phyloP scores from a whole-genome alignment of 1,140 invertebrate genomes.

The Achroia grisella region DNA sequence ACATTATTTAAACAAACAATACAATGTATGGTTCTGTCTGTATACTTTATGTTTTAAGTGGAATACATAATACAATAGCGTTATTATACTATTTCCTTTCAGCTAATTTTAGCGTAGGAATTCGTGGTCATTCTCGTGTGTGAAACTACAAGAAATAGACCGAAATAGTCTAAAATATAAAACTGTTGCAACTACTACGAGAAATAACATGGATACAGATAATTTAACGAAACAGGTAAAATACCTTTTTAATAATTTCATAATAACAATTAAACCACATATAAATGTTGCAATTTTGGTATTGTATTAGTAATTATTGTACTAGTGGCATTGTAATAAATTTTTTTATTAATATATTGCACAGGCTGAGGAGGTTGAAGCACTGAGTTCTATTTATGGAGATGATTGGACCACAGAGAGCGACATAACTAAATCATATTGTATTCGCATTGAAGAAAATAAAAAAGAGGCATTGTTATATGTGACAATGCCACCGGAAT shows the following conservation, averaged over 20 bases:
- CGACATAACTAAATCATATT: constrained; percentile 72
- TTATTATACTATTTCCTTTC: no score
- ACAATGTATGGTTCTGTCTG: no score
- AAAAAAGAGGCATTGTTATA: constrained; percentile 72
- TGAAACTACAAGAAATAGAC: no score
- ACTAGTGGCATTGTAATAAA: neutral
- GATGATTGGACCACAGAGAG: constrained; percentile 80
- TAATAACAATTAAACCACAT: no score
- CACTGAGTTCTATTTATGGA: constrained; percentile 83
- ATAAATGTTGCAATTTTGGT: no score
- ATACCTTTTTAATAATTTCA: neutral
- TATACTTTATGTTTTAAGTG: no score
- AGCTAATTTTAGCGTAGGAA: no score
- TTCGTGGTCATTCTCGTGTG: no score
- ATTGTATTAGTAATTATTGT: constrained; percentile 3
- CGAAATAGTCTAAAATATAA: no score
- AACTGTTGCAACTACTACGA: no score
- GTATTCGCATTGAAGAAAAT: constrained; percentile 72
- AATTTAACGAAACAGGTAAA: constrained; percentile 51
- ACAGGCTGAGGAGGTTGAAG: constrained; percentile 83
- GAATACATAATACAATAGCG: no score
- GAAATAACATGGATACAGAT: constrained; percentile 35
- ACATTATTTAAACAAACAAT: no score
- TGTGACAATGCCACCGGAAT: constrained; percentile 76
- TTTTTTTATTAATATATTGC: constrained; percentile 3